phyloP scores from a whole-genome alignment of 2,888 invertebrate genomes.

The Tribolium freemani region DNA sequence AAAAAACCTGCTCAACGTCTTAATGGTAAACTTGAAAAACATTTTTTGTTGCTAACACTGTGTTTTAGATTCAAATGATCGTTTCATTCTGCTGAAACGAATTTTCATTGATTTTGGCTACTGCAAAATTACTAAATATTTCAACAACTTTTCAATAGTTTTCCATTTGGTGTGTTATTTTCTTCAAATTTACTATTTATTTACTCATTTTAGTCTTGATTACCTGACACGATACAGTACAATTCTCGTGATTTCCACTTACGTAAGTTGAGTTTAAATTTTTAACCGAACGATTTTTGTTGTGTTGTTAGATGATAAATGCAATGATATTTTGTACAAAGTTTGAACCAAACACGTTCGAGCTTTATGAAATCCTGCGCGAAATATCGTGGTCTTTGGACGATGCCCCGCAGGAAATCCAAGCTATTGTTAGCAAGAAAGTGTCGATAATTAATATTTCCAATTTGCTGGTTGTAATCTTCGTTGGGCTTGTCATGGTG shows the following conservation, averaged over 20 bases:
- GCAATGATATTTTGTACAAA: neutral
- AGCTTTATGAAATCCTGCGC: neutral
- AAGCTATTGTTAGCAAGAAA: neutral
- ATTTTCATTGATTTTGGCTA: neutral
- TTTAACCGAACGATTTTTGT: neutral
- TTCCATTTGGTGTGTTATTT: neutral
- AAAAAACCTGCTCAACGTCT: no score
- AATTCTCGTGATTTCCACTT: neutral
- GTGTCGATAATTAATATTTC: neutral
- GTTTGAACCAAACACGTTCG: neutral
- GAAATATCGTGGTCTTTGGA: neutral
- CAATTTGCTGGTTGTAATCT: neutral
- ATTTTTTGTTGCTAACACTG: neutral
- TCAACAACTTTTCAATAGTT: neutral
- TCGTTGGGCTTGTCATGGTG: neutral
- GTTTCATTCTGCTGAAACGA: neutral
- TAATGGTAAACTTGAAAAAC: neutral
- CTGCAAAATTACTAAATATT: neutral
- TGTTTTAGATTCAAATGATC: neutral
- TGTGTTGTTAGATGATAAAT: no score
- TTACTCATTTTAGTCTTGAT: neutral
- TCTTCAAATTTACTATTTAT: neutral
- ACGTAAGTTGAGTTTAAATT: neutral
- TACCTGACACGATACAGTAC: neutral
- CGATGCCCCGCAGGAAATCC: neutral